phyloP scores from a whole-genome alignment of 2,797 vertebrate species.

The Pangasius larnaudii region DNA sequence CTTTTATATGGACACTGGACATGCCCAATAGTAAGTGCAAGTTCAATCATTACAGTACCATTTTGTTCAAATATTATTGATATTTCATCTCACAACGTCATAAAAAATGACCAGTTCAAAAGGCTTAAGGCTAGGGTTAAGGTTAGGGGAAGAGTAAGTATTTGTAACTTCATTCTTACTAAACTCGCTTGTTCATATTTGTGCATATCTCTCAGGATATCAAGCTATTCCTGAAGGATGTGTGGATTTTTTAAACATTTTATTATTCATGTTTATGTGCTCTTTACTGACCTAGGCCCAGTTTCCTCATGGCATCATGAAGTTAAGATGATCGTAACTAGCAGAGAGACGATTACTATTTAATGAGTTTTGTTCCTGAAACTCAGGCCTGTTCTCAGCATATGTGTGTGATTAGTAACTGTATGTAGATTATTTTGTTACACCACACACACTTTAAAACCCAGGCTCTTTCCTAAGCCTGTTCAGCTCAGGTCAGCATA shows the following conservation, averaged over 20 bases:
- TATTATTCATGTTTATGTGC: neutral
- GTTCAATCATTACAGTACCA: neutral
- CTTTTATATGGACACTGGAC: neutral
- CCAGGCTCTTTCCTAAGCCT: conserved; percentile 15
- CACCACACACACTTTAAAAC: conserved; percentile 36
- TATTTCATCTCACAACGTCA: too few species aligned
- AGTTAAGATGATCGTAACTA: neutral
- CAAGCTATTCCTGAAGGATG: neutral
- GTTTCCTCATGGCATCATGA: neutral
- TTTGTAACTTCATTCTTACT: neutral
- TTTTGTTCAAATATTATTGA: neutral
- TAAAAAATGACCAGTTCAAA: neutral
- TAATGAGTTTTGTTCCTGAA: neutral
- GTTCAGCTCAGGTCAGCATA: conserved; percentile 44
- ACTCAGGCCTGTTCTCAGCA: neutral
- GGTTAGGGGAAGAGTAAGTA: neutral
- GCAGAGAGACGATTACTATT: neutral
- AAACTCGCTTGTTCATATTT: neutral
- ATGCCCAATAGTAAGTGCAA: neutral
- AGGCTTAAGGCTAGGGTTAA: neutral
- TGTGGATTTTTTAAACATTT: neutral
- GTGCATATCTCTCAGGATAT: neutral
- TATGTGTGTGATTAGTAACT: neutral
- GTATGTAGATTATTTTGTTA: neutral
- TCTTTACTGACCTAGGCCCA: neutral